Evolutionary conservation across 2,888 invertebrate species (phyloP).

Genomic region (Amphiduros pacificus): DNA sequence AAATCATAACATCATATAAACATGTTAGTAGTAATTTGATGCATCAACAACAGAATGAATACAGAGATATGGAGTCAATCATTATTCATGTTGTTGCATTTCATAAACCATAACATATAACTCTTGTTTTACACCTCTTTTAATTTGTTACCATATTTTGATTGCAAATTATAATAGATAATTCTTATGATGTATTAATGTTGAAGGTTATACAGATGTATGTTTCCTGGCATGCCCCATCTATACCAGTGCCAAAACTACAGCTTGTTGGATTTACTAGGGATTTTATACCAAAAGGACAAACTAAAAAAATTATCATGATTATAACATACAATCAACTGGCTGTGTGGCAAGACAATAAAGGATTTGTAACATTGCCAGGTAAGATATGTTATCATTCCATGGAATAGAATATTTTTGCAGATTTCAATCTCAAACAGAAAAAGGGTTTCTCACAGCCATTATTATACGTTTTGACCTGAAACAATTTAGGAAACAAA

Average conservation of each 20-base stretch:
- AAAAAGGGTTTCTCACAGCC: no score
- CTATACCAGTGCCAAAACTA: constrained; percentile 33
- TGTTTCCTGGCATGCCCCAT: constrained; percentile 36
- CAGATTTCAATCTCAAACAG: no score
- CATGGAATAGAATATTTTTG: no score
- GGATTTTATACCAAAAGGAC: constrained; percentile 18
- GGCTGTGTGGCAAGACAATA: constrained; percentile 37
- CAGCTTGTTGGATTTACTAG: constrained; percentile 41
- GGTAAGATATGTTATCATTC: constrained; percentile 25
- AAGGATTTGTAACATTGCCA: constrained; percentile 34
- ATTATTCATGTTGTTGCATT: no score
- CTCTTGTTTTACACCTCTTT: neutral
- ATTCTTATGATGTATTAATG: neutral
- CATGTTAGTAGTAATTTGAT: neutral
- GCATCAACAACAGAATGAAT: no score
- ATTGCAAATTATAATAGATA: no score
- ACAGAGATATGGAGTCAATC: no score
- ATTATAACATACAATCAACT: constrained; percentile 28
- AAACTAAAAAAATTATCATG: neutral
- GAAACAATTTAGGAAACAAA: no score
- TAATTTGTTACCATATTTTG: no score
- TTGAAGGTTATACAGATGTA: constrained; percentile 45
- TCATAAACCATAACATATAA: no score
- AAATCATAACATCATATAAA: neutral
- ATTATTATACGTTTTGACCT: no score